Base-by-base conservation (phyloP, 2,888 invertebrate species). In the Microplitis manilae region DNA sequence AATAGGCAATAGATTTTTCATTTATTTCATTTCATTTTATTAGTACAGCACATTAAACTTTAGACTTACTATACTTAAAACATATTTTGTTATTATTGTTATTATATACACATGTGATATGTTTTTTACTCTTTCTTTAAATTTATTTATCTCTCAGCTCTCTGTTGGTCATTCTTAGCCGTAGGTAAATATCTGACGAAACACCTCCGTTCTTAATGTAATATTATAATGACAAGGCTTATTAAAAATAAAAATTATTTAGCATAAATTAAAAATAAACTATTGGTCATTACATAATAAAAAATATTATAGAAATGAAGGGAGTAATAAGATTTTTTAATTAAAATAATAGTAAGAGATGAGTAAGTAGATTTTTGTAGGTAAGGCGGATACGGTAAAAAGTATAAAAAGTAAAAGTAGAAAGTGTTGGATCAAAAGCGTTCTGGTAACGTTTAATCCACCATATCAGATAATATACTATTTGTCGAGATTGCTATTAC, bases 381-480 rank as follows among this genome's bases (percentile, higher is more conserved):
- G 60, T n/a, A 6, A 13, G 50, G 60, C 15, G n/a, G 13, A 60
- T 6, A 40, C n/a, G 13, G 7, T 50, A 50, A 50, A 38, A 69
- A 17, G 61, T 69, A 75, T 50, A 50, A 50, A 38, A 69, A 17
- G 61, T 69, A 75, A 75, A 64, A 69, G 62, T 75, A 69, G 71
- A 76, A 76, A 76, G 71, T 76, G 50, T 39, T 59, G 39, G 50
- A 60, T 64, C 40, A 15, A 38, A 64, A 50, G 13, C 50, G 9
- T 50, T 13, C 13, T 6, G 50, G 9, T 41, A 62, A 30, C 6
- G 67, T 75, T 20, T 13, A 50, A 50, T 50, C 50, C 50, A 50
- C 4, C 13, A 50, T 9, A 38, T 62, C 41, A 13, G 61, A 62
- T 62, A 73, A 50, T 69, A 75, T 75, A 41, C 38, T 69, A 68